Evolutionary conservation across 2,888 invertebrate genomes (phyloP).

Genomic region (Morpho achilles): DNA sequence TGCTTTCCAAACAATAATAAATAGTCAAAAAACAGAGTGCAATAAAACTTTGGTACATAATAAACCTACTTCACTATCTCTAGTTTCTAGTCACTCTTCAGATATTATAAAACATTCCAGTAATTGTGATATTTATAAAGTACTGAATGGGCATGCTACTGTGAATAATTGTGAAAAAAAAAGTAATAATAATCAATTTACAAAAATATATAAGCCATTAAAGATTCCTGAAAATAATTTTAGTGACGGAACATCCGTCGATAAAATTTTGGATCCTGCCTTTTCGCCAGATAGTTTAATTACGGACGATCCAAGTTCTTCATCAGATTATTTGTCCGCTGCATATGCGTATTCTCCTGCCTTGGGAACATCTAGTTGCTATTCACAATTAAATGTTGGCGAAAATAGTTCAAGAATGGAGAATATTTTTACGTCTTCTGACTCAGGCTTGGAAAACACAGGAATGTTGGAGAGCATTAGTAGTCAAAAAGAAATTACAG

Average conservation of each 20-base stretch:
- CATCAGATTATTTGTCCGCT: constrained; percentile 67
- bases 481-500: constrained; percentile 58
- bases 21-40: constrained; percentile 46
- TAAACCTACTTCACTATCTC: constrained; percentile 59
- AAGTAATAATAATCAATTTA: constrained; percentile 12
- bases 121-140: constrained; percentile 54
- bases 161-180: constrained; percentile 15
- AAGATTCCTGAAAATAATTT: constrained; percentile 23
- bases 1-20: constrained; percentile 70
- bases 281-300: constrained; percentile 66
- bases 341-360: constrained; percentile 56
- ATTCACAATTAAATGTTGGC: constrained; percentile 50
- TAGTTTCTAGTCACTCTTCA: constrained; percentile 62
- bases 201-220: constrained; percentile 15
- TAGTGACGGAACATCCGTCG: constrained; percentile 33
- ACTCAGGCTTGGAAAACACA: constrained; percentile 71
- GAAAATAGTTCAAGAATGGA: constrained; percentile 58
- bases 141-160: constrained; percentile 12
- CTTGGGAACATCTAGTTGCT: constrained; percentile 38
- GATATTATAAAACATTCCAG: constrained; percentile 63
- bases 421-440: constrained; percentile 61
- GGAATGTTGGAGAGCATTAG: constrained; percentile 57
- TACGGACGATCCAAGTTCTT: constrained; percentile 62
- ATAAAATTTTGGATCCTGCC: constrained; percentile 41
- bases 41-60: constrained; percentile 40